Conservation (phyloP, 1,140 invertebrate species). For the Drosophila willistoni region DNA sequence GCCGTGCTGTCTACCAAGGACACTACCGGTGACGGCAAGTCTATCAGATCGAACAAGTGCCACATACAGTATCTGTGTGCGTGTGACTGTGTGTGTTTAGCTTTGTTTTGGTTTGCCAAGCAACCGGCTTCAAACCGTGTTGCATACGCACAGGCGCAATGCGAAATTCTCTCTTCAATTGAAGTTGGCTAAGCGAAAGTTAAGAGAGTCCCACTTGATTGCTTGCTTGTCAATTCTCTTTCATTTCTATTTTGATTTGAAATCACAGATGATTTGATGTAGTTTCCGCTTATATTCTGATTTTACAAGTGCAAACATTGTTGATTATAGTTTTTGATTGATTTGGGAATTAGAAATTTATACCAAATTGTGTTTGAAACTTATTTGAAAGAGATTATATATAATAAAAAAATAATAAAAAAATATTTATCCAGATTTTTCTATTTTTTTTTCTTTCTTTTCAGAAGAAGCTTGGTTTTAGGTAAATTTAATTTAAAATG, state of each 20-base stretch:
- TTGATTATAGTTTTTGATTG: neutral
- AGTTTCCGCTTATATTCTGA: neutral
- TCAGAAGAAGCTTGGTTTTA: too few relatives aligned
- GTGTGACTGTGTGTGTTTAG: constrained; percentile 29
- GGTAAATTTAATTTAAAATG: too few relatives aligned
- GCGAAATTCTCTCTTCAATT: constrained; percentile 49
- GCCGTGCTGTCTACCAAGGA: constrained; percentile 52
- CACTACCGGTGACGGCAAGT: constrained; percentile 56
- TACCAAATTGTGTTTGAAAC: too few relatives aligned
- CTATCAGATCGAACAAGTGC: constrained; percentile 55
- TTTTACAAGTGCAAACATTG: neutral
- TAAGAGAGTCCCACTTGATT: constrained; percentile 39
- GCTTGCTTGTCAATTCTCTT: constrained; percentile 47
- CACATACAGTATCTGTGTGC: neutral
- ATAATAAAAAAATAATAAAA: too few relatives aligned
- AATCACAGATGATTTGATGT: neutral
- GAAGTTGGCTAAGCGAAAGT: constrained; percentile 2
- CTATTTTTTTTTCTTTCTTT: too few relatives aligned
- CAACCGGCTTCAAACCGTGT: constrained; percentile 67
- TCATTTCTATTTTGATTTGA: constrained; percentile 27
- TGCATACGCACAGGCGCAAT: constrained; percentile 79
- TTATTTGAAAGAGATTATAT: too few relatives aligned
- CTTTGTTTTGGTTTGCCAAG: constrained; percentile 71
- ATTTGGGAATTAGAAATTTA: neutral
- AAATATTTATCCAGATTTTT: too few relatives aligned